These are phyloP conservation scores for Anticlea derivata DNA, from an alignment of 2,888 invertebrate genomes.

Conservation along the genomic window DNA sequence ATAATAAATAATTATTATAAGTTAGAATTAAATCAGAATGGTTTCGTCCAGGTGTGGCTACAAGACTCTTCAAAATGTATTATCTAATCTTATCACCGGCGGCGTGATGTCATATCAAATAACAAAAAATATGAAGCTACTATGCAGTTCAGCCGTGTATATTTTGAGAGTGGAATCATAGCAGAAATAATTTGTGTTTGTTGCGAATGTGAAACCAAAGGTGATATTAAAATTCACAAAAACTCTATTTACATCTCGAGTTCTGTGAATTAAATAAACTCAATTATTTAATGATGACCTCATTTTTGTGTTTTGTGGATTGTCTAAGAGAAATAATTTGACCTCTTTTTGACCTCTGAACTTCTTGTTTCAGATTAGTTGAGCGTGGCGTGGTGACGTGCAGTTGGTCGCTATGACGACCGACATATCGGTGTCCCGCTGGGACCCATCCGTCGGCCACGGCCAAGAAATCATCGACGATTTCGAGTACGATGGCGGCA, in stretches of 20 bases:
- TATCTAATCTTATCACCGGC: slow-evolving; percentile 70
- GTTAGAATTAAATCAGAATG: slow-evolving; percentile 33
- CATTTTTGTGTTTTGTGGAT: no score
- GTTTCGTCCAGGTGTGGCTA: slow-evolving; percentile 53
- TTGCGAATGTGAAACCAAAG: slow-evolving; percentile 19
- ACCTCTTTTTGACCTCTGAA: slow-evolving; percentile 11
- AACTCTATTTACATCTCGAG: not conserved
- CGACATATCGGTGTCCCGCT: slow-evolving; percentile 98
- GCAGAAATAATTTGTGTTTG: slow-evolving; percentile 23
- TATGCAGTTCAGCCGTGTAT: slow-evolving; percentile 41
- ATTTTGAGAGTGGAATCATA: slow-evolving; percentile 36
- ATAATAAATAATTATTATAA: not conserved
- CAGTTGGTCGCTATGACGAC: slow-evolving; percentile 91
- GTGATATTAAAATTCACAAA: slow-evolving; percentile 24
- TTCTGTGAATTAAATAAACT: no score
- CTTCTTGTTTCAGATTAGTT: slow-evolving; percentile 60
- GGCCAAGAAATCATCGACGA: slow-evolving; percentile 98
- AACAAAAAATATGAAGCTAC: slow-evolving; percentile 50
- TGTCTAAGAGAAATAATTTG: not conserved
- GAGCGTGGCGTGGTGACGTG: slow-evolving; percentile 76
- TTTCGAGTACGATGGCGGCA: slow-evolving; percentile 99
- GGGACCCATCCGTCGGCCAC: slow-evolving; percentile 95
- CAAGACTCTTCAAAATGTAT: slow-evolving; percentile 46
- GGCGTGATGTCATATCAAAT: slow-evolving; percentile 62
- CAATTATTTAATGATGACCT: no score